Conservation (phyloP, 2,888 invertebrate genomes). For the Rhagonycha fulva region DNA sequence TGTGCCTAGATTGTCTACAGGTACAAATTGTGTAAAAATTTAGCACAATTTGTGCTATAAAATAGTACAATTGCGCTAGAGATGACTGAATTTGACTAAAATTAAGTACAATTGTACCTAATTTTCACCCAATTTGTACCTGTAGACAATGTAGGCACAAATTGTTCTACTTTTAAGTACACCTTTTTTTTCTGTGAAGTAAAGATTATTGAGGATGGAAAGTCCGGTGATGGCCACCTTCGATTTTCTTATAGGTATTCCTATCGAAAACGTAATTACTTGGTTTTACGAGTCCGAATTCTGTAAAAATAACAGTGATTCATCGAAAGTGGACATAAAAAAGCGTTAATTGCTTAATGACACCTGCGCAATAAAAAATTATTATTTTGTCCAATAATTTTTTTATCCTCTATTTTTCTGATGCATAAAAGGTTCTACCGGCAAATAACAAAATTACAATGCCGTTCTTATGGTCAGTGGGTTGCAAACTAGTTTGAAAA, state of each 20-base stretch:
- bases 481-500: conserved; percentile 15
- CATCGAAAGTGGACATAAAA: neutral
- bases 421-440: neutral
- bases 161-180: too few relatives aligned
- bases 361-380: neutral
- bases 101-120: too few relatives aligned
- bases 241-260: neutral
- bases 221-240: neutral
- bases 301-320: neutral
- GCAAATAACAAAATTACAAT: neutral
- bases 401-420: neutral
- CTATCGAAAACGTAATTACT: neutral
- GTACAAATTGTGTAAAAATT: too few relatives aligned
- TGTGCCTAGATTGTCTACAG: too few relatives aligned
- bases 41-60: too few relatives aligned
- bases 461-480: neutral
- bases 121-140: too few relatives aligned
- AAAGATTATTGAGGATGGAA: too few relatives aligned
- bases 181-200: too few relatives aligned
- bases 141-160: too few relatives aligned
- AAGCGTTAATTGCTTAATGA: neutral
- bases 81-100: too few relatives aligned
- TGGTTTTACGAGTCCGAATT: neutral
- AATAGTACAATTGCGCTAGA: too few relatives aligned
- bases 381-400: neutral